Conservation (phyloP, 2,888 invertebrate species). For the Hemicrepidius hirtus region DNA sequence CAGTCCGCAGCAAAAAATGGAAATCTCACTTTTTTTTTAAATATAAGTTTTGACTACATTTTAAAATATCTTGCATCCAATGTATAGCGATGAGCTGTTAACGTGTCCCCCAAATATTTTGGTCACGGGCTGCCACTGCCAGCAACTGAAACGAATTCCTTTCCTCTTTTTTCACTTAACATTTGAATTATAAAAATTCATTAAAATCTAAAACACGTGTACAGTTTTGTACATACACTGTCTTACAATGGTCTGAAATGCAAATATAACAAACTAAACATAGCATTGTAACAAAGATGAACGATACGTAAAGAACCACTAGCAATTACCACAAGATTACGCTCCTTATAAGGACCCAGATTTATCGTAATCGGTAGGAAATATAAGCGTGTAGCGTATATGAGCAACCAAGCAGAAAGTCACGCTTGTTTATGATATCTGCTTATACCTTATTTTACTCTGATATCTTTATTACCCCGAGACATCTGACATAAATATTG, state of each 20-base stretch:
- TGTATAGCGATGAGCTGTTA: too few relatives aligned
- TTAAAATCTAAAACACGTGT: too few relatives aligned
- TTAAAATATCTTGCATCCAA: too few relatives aligned
- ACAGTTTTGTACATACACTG: not conserved
- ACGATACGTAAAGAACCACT: not conserved
- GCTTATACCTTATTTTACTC: slow-evolving; percentile 19
- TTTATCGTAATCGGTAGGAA: slow-evolving; percentile 44
- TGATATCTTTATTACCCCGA: slow-evolving; percentile 34
- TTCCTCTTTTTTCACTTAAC: too few relatives aligned
- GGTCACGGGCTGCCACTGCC: too few relatives aligned
- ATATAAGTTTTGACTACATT: too few relatives aligned
- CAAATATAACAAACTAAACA: not conserved
- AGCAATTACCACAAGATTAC: slow-evolving; percentile 33
- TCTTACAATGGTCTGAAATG: slow-evolving; percentile 1
- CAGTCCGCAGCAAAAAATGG: too few relatives aligned
- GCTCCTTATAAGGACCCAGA: slow-evolving; percentile 38
- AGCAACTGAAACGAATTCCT: too few relatives aligned
- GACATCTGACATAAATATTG: slow-evolving; percentile 38
- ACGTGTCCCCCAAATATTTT: too few relatives aligned
- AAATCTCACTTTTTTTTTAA: too few relatives aligned
- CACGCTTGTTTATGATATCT: slow-evolving; percentile 31
- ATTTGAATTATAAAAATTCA: too few relatives aligned
- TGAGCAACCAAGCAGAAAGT: slow-evolving; percentile 38
- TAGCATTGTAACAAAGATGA: not conserved
- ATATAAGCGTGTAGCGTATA: slow-evolving; percentile 18